Evolutionary conservation across 1,140 invertebrate species (phyloP).

Genomic region (Phortica variegata): DNA sequence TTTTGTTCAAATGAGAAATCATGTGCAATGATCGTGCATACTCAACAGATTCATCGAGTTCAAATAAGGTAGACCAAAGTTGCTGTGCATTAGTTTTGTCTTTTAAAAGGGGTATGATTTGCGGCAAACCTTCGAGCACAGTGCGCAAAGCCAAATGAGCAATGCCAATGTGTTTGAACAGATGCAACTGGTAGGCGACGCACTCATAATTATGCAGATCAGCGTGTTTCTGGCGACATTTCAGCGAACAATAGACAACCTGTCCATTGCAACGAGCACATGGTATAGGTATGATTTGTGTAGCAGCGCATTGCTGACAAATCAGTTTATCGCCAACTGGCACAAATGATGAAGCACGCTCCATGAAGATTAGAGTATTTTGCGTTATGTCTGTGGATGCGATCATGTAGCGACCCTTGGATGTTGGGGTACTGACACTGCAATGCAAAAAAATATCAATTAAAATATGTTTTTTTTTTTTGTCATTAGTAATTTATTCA

Average conservation of each 20-base stretch:
- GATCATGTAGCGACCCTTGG: slow-evolving; percentile 31
- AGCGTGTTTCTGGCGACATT: slow-evolving; percentile 22
- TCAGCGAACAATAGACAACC: slow-evolving; percentile 41
- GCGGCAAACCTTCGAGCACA: slow-evolving; percentile 24
- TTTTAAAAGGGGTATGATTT: slow-evolving; percentile 10
- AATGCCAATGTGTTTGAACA: slow-evolving; percentile 29
- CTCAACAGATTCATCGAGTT: neutral
- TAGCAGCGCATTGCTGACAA: slow-evolving; percentile 41
- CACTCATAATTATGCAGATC: slow-evolving; percentile 34
- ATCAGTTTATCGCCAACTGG: slow-evolving; percentile 26
- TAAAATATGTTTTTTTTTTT: too few relatives aligned
- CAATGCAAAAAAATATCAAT: too few relatives aligned
- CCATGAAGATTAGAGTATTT: slow-evolving; percentile 28
- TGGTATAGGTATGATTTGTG: slow-evolving; percentile 35
- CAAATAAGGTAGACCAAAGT: slow-evolving; percentile 24
- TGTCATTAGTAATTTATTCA: too few relatives aligned
- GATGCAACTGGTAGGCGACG: slow-evolving; percentile 17
- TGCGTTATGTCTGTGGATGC: slow-evolving; percentile 13
- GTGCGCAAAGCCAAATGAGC: slow-evolving; percentile 36
- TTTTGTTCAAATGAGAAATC: slow-evolving; percentile 29
- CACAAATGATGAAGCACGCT: slow-evolving; percentile 31
- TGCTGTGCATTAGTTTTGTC: neutral
- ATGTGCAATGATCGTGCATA: slow-evolving; percentile 26
- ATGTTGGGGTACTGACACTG: slow-evolving; percentile 6
- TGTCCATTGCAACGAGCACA: slow-evolving; percentile 31